These are phyloP conservation scores for Onychomys torridus DNA, from an alignment of 2,797 vertebrate genomes.

Conservation along the genomic window DNA sequence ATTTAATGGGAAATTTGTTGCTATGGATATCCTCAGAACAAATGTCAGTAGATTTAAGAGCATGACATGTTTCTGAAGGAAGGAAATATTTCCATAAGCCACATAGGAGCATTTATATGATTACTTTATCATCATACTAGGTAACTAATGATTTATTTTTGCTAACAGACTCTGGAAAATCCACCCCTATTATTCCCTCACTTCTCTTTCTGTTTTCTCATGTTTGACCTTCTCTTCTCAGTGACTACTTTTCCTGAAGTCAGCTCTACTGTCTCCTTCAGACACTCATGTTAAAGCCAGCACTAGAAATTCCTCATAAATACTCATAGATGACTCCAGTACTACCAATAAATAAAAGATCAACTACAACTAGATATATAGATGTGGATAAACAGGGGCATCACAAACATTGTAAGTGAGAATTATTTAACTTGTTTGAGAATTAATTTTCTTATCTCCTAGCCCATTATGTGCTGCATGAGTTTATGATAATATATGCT, in stretches of 20 bases:
- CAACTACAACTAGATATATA: neutral
- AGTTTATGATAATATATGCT: neutral
- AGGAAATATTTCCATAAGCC: slow-evolving; percentile 38
- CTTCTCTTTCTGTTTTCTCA: neutral
- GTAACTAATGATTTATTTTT: slow-evolving; percentile 55
- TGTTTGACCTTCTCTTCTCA: neutral
- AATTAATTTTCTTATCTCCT: neutral
- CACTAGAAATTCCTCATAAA: slow-evolving; percentile 6
- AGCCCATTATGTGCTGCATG: neutral
- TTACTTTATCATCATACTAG: slow-evolving; percentile 43
- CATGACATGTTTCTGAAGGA: neutral
- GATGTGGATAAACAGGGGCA: neutral
- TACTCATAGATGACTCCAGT: neutral
- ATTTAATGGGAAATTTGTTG: slow-evolving; percentile 61
- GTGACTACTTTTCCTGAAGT: neutral
- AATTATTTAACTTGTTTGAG: slow-evolving; percentile 32
- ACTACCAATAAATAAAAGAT: neutral
- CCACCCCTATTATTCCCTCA: neutral
- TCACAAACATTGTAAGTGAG: neutral
- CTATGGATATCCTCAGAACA: slow-evolving; percentile 61
- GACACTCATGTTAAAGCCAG: neutral
- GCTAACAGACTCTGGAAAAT: neutral
- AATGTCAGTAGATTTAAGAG: slow-evolving; percentile 61
- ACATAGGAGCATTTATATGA: slow-evolving; percentile 36
- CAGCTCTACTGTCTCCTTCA: neutral